Base-by-base conservation (phyloP, 2,113 vertebrate species). In the Daubentonia madagascariensis region DNA sequence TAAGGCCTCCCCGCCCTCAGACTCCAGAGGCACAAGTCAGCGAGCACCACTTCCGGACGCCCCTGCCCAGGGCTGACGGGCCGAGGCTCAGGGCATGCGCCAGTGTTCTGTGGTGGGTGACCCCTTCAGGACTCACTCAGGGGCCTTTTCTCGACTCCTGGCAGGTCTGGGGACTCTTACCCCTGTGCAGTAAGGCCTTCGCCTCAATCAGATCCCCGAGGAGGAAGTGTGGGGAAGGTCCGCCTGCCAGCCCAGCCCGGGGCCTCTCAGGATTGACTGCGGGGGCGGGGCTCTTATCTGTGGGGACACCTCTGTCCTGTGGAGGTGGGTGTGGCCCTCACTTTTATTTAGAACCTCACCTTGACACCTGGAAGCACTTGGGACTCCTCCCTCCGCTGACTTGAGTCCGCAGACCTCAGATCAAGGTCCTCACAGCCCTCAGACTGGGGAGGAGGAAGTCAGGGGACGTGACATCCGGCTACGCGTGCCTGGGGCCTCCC, bases 221-320 rank as follows among this genome's bases (percentile, higher is more conserved):
- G 1, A 67, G 10, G 6, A 37, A 59, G 8, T 2, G 2, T 13
- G 40, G 17, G 28, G 8, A 5, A 17, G 30, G 32, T 48, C 32
- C 11, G 12, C 28, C 63, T 32, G 3, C 32, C 30, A 65, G 25
- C 63, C 63, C 48, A 48, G 68, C 28, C 18, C 48, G 18, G 18
- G 14, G 32, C n/a, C 3, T 12, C 65, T 63, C 2, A 2, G n/a
- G 48, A 25, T 1, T 23, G 63, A 37, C 22, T 16, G 11, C 0
- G 8, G 63, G 30, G 11, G 3, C 12, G 1, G 48, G 17, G 7
- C 32, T 79, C 11, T 28, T 10, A 45, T 48, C 10, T 57, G 30
- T 14, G 22, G 59, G 59, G 23, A 11, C 11, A 17, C 22, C 37
- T 22, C 50, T 45, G 35, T 79, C 57, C 73, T 48, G 11, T 32